Evolutionary conservation across 2,113 vertebrate species (phyloP).

Genomic region (Corythaixoides concolor): DNA sequence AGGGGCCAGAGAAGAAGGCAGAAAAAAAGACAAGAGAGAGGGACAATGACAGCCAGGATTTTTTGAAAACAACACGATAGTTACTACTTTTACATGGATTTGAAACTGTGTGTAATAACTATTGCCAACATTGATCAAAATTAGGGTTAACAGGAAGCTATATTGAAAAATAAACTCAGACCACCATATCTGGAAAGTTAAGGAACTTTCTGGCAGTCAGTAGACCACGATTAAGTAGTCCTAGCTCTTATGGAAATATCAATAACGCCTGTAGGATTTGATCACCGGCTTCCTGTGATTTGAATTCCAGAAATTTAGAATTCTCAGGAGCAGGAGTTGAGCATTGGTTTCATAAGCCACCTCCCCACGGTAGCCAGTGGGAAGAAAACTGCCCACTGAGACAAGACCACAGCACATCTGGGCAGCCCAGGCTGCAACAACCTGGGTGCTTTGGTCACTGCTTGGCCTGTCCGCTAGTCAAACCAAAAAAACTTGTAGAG

Average conservation of each 20-base stretch:
- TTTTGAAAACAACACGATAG: background rate
- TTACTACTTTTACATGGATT: background rate
- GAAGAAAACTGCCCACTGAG: background rate
- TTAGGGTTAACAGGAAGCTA: background rate
- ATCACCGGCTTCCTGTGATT: background rate
- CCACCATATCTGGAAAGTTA: background rate
- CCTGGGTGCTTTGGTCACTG: background rate
- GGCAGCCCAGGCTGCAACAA: background rate
- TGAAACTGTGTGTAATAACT: background rate
- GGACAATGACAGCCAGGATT: background rate
- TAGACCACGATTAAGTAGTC: background rate
- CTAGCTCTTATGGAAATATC: background rate
- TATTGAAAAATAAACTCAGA: background rate
- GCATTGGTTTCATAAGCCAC: fast-evolving
- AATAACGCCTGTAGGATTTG: background rate
- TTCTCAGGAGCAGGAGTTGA: background rate
- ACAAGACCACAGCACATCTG: fast-evolving
- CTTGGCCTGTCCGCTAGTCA: background rate
- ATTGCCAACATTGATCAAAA: background rate
- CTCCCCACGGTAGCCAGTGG: background rate
- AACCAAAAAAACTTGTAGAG: background rate
- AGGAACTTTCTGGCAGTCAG: background rate
- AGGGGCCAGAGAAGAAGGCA: background rate
- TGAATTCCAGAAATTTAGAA: background rate
- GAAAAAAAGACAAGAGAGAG: background rate